phyloP scores from a whole-genome alignment of 1,140 invertebrate genomes.

The Brachionus manjavacas region DNA sequence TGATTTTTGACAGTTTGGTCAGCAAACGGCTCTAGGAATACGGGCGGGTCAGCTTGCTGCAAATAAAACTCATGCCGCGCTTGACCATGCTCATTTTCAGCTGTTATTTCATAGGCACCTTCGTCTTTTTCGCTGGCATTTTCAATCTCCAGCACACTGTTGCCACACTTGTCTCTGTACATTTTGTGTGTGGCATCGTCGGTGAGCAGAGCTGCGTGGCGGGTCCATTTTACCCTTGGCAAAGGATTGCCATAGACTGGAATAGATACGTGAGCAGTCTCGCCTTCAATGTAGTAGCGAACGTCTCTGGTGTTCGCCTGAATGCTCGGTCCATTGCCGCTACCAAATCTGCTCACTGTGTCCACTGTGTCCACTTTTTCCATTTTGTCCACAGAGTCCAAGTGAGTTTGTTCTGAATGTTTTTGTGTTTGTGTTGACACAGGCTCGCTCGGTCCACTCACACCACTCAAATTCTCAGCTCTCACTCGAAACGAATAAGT shows the following conservation, averaged over 20 bases:
- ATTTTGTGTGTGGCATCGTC: slow-evolving; percentile 57
- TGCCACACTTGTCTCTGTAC: slow-evolving; percentile 73
- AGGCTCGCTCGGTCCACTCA: background rate
- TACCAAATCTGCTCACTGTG: background rate
- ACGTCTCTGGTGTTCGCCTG: slow-evolving; percentile 74
- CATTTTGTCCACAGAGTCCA: no score
- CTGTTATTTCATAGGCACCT: slow-evolving; percentile 86
- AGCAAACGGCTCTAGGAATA: slow-evolving; percentile 74
- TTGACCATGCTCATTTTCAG: slow-evolving; percentile 84
- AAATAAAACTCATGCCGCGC: slow-evolving; percentile 72
- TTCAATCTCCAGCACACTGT: slow-evolving; percentile 60
- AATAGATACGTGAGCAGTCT: slow-evolving; percentile 79
- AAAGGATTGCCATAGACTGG: slow-evolving; percentile 88
- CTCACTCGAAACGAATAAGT: slow-evolving; percentile 26
- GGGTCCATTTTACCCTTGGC: slow-evolving; percentile 76
- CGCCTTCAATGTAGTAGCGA: slow-evolving; percentile 80
- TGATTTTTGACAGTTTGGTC: slow-evolving; percentile 68
- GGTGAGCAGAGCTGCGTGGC: background rate
- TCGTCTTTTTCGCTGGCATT: slow-evolving; percentile 62
- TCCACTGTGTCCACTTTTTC: no score
- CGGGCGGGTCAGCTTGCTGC: slow-evolving; percentile 83
- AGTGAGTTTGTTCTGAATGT: background rate
- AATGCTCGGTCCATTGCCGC: slow-evolving; percentile 61
- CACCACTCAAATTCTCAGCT: slow-evolving; percentile 33
- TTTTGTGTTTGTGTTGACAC: slow-evolving; percentile 20